Base-by-base conservation (phyloP, 2,113 vertebrate genomes). In the Apus apus region DNA sequence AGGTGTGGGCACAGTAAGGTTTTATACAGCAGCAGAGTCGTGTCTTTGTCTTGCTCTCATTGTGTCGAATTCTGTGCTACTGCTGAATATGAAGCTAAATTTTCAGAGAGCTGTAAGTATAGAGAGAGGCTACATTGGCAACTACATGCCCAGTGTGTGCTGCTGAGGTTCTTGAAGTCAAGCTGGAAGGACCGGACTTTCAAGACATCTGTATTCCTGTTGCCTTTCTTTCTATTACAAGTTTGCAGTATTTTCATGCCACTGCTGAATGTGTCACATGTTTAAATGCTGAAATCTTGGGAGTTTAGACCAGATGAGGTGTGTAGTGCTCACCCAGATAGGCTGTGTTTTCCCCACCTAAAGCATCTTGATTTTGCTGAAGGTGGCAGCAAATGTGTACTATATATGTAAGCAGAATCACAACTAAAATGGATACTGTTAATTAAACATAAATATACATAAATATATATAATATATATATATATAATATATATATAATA, bases 1-100 rank as follows among this genome's bases (percentile, higher is more conserved):
- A 5, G 11, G 12, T 36, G 43, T 10, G 14, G 54, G 8, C 61
- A 22, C 4, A 38, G 13, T 25, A 30, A 40, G 23, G 30, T 66
- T 84, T 62, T 50, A 17, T 23, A 27, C 5, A 61, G 58, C 46
- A 66, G 9, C 46, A 65, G 48, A 51, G 16, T 1, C 1, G 26
- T 50, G 38, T 40, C 48, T 67, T 66, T 82, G 30, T 62, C 40
- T 61, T 72, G 21, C 13, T 77, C 12, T 77, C 27, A 29, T 54
- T 18, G 20, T 53, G 14, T 27, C 43, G 53, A 5, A 9, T 57
- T 64, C 61, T 48, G 38, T 29, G 36, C 23, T 62, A 20, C 50
- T 0, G 2, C 36, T 72, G 32, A 1, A 0, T 51, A 8, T 61
- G 45, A 34, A 71, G 19, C 40, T 83, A 1, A 9, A 25, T 45